Percentiles rank a stretch among this genome's conserved stretches.
phyloP scores from a whole-genome alignment of 35 echinoderm and acorn worm genomes.

The Heliocidaris tuberculata region DNA sequence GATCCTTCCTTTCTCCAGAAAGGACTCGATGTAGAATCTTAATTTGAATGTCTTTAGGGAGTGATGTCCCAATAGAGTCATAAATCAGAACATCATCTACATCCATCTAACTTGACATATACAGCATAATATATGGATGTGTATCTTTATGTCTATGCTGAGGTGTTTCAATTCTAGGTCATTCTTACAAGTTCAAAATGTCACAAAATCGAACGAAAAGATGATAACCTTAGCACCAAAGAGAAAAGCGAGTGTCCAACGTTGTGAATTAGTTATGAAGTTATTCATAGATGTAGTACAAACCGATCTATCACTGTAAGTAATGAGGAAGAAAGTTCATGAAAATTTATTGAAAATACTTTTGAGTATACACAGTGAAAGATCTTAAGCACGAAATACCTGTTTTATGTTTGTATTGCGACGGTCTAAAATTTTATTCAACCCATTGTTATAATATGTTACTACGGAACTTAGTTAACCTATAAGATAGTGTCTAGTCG shows the following conservation, averaged over 20 bases:
- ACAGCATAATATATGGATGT: background rate
- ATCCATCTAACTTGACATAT: background rate
- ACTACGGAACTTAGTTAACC: no score
- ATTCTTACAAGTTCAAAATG: background rate
- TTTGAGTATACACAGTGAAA: no score
- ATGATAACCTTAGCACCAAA: background rate
- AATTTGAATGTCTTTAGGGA: background rate
- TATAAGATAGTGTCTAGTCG: no score
- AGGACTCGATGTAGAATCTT: background rate
- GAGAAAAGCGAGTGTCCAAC: background rate
- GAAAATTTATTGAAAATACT: no score
- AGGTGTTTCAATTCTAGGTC: background rate
- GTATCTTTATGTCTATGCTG: background rate
- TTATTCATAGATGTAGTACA: background rate
- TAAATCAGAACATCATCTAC: background rate
- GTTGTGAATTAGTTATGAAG: background rate
- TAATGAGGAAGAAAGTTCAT: no score
- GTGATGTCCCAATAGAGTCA: background rate
- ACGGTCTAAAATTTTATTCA: no score
- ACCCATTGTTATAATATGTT: no score
- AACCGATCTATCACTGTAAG: background rate
- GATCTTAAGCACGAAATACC: no score
- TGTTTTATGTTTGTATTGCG: no score
- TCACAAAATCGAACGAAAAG: background rate
- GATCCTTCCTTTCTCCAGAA: background rate